Percentiles rank a stretch among this genome's conserved stretches.
phyloP scores from a whole-genome alignment of 2,888 invertebrate genomes.

The Agrochola macilenta region DNA sequence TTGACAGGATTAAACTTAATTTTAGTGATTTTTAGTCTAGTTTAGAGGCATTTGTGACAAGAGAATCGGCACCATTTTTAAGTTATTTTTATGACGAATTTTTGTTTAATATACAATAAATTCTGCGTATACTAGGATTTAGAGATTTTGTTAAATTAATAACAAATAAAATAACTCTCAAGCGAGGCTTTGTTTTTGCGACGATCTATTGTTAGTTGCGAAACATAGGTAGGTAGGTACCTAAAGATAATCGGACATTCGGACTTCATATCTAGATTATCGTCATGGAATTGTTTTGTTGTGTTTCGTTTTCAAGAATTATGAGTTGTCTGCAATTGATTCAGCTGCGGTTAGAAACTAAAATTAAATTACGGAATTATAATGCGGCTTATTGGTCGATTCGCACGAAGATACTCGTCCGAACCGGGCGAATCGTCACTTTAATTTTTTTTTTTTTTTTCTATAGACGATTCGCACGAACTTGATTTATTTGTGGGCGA shows the following conservation, averaged over 20 bases:
- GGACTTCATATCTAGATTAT: conserved; percentile 31
- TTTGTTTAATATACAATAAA: not conserved
- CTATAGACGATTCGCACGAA: no score
- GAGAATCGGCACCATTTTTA: no score
- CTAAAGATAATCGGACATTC: conserved; percentile 3
- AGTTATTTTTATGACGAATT: not conserved
- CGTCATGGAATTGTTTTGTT: conserved; percentile 22
- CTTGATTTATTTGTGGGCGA: no score
- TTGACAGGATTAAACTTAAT: no score
- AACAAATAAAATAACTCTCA: not conserved
- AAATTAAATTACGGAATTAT: not conserved
- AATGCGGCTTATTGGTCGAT: no score
- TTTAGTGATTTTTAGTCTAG: no score
- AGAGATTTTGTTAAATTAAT: not conserved
- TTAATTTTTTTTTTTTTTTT: no score
- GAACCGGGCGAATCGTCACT: no score
- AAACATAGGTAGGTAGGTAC: not conserved
- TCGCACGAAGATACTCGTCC: no score
- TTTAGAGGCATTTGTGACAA: no score
- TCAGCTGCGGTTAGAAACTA: not conserved
- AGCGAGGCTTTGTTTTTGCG: conserved; percentile 1
- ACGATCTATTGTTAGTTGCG: not conserved
- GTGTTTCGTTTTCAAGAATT: conserved; percentile 4
- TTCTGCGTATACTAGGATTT: not conserved
- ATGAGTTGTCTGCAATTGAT: conserved; percentile 21